These are phyloP conservation scores for Euplagia quadripunctaria DNA, from an alignment of 2,888 invertebrate genomes.

Conservation along the genomic window DNA sequence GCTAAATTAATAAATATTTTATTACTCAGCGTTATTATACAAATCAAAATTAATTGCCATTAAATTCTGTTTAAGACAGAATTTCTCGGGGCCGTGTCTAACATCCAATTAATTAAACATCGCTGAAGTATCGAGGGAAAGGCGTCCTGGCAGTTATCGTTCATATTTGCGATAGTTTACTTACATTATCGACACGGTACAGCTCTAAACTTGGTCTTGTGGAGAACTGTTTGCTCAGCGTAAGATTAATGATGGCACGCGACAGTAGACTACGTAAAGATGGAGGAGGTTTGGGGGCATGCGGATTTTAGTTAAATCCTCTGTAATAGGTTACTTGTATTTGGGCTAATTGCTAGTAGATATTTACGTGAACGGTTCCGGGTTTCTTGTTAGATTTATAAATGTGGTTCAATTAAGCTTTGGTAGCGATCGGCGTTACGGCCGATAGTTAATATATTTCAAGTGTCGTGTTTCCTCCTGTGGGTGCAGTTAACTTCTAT, in stretches of 20 bases:
- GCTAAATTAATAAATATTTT: conserved; percentile 26
- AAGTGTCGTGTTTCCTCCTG: too few relatives aligned
- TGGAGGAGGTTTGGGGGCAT: conserved; percentile 49
- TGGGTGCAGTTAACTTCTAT: too few relatives aligned
- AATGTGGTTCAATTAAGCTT: conserved; percentile 68
- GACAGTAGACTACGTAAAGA: conserved; percentile 68
- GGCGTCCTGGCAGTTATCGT: conserved; percentile 54
- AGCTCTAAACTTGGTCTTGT: conserved; percentile 70
- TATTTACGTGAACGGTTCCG: conserved; percentile 62
- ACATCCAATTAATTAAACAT: conserved; percentile 62
- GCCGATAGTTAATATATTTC: too few relatives aligned
- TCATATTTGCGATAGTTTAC: conserved; percentile 67
- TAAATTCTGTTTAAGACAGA: conserved; percentile 52
- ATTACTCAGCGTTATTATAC: conserved; percentile 30
- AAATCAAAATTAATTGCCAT: conserved; percentile 51
- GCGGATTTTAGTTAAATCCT: conserved; percentile 61
- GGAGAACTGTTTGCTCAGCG: conserved; percentile 74
- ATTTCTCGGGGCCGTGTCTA: conserved; percentile 49
- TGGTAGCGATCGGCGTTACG: too few relatives aligned
- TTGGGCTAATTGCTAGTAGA: conserved; percentile 71
- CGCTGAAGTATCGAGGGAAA: conserved; percentile 9
- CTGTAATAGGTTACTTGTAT: conserved; percentile 61
- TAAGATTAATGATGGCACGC: conserved; percentile 83
- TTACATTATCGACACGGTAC: conserved; percentile 69
- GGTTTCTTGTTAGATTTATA: conserved; percentile 66